Base-by-base conservation (phyloP, 2,797 vertebrate species). In the Sebastes taczanowskii region DNA sequence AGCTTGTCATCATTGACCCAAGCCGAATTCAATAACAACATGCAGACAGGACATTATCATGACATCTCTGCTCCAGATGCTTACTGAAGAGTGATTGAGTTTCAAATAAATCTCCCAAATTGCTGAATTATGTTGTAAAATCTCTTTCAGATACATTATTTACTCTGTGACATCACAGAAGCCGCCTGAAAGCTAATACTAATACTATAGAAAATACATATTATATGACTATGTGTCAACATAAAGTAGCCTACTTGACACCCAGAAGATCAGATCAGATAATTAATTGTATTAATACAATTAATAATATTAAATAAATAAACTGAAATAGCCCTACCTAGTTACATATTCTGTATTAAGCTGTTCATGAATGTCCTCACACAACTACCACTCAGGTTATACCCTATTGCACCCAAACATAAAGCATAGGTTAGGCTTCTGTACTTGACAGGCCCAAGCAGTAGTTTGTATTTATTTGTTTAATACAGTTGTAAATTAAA, bases 51-150 rank as follows among this genome's bases (percentile, higher is more conserved):
- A 67, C 0, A 11, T 30, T 9, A 29, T 59, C 6, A 22, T 77
- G 60, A 79, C 62, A 82, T 68, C 7, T 53, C 60, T 77, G 63
- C 58, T 74, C 1, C 23, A 3, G 7, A 61, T 65, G 20, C 14
- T 70, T 60, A 11, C 7, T 64, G 16, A 49, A 69, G 79, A 78
- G 20, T 67, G 18, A 66, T 1, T 71, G 69, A 86, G 14, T 74
- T 81, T 65, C 22, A 82, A 90, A 91, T 91, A 92, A 90, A 90
- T 35, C 2, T 35, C 0, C 0, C 11, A 75, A 13, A 6, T 74
- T 71, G 60, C 60, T 73, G 2, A 77, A 62, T 76, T 13, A 7
- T 85, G 67, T 83, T 72, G 27, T 81, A 10, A 52, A 73, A 27
- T 42, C 23, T 27, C 5, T 23, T 38, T 49, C 5, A 71, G 2